A percentile compares a stretch with the other conserved stretches of the same genome.
phyloP scores from a whole-genome alignment of 2,113 vertebrate species.

The Epinephelus fuscoguttatus region DNA sequence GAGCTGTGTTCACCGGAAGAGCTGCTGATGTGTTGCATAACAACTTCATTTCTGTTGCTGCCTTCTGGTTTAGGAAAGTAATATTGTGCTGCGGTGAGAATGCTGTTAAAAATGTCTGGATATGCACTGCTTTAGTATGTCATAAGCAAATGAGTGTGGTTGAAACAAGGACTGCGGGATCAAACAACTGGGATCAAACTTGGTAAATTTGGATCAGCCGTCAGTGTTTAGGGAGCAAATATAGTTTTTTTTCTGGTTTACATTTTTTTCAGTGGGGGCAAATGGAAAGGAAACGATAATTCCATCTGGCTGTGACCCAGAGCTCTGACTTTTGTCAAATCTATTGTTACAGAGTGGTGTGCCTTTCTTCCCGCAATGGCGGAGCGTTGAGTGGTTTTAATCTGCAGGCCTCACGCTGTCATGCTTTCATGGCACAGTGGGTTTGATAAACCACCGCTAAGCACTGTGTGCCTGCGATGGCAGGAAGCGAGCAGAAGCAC shows the following conservation, averaged over 20 bases:
- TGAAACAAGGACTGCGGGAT: slow-evolving; percentile 10
- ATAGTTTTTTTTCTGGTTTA: background rate
- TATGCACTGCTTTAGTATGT: background rate
- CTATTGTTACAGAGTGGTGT: slow-evolving; percentile 67
- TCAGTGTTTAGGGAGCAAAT: slow-evolving; percentile 40
- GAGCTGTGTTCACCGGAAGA: slow-evolving; percentile 24
- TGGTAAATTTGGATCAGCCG: slow-evolving; percentile 38
- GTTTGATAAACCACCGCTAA: slow-evolving; percentile 78
- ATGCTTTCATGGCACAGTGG: slow-evolving; percentile 67
- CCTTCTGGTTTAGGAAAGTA: slow-evolving; percentile 6
- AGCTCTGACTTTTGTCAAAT: slow-evolving; percentile 77
- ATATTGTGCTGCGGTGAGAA: background rate
- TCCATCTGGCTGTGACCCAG: slow-evolving; percentile 65
- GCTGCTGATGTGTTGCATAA: slow-evolving; percentile 53
- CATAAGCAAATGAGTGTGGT: slow-evolving; percentile 17
- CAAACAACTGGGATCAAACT: slow-evolving; percentile 39
- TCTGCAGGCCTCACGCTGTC: slow-evolving; percentile 70
- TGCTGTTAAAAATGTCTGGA: background rate
- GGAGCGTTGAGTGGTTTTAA: slow-evolving; percentile 72
- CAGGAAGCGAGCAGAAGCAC: slow-evolving; percentile 60
- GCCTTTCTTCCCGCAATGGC: slow-evolving; percentile 63
- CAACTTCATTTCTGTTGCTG: slow-evolving; percentile 13
- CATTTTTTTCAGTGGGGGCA: background rate
- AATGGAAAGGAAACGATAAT: slow-evolving; percentile 61
- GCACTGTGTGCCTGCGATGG: slow-evolving; percentile 50